phyloP scores from a whole-genome alignment of 1,140 invertebrate species.

The Diorhabda elongata region DNA sequence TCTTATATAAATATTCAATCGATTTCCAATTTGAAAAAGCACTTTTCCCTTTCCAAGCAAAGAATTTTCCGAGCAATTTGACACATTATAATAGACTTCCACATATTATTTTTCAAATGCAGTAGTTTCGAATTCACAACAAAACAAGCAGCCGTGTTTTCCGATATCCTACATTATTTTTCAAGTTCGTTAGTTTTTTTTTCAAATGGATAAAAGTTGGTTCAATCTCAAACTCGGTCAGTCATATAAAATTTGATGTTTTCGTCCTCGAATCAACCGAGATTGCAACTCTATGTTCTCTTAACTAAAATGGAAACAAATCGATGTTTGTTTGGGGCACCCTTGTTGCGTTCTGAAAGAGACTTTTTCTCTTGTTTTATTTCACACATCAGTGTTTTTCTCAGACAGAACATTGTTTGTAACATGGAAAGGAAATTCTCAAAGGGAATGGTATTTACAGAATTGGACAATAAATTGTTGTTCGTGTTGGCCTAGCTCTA shows the following conservation, averaged over 20 bases:
- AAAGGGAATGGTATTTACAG: neutral
- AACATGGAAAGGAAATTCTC: neutral
- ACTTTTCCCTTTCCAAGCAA: too few species aligned
- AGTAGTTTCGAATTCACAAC: too few species aligned
- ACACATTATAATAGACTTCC: too few species aligned
- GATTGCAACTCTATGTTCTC: constrained; percentile 1
- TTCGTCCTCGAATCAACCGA: neutral
- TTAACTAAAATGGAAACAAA: constrained; percentile 1
- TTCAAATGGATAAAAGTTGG: neutral
- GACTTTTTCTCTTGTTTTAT: constrained; percentile 2
- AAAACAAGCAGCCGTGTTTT: too few species aligned
- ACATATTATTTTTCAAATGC: too few species aligned
- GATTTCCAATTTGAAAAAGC: too few species aligned
- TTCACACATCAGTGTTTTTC: neutral
- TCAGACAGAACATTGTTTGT: neutral
- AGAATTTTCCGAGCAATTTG: too few species aligned
- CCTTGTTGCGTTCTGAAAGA: neutral
- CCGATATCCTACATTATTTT: neutral
- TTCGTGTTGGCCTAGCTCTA: neutral
- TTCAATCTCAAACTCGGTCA: neutral
- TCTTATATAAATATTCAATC: too few species aligned
- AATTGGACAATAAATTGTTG: neutral
- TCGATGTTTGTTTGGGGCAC: neutral
- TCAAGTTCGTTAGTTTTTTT: constrained; percentile 1
- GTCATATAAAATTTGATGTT: neutral